Conservation (phyloP, 1,140 invertebrate species). For the Heliconius melpomene region DNA sequence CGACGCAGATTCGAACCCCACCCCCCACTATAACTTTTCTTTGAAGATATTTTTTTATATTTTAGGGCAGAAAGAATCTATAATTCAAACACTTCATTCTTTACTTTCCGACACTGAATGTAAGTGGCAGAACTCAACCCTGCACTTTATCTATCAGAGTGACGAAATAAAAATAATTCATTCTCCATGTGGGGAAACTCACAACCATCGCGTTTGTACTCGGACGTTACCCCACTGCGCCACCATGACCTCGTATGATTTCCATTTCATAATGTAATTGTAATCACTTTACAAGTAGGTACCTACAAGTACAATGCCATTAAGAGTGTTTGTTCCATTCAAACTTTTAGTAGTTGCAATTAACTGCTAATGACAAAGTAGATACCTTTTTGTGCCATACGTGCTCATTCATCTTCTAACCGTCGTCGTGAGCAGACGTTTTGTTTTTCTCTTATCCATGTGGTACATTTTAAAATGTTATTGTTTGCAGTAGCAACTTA, state of each 20-base stretch:
- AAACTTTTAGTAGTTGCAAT: slow-evolving; percentile 58
- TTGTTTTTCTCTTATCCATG: slow-evolving; percentile 16
- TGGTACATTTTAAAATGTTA: slow-evolving; percentile 5
- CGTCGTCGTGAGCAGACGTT: slow-evolving; percentile 57
- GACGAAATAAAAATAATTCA: too few species aligned
- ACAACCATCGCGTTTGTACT: too few species aligned
- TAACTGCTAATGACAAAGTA: slow-evolving; percentile 65
- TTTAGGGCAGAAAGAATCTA: too few species aligned
- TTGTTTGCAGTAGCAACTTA: not conserved
- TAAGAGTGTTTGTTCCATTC: slow-evolving; percentile 15
- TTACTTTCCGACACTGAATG: too few species aligned
- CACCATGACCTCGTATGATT: not conserved
- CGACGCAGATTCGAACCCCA: too few species aligned
- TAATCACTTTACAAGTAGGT: not conserved
- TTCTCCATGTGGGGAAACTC: too few species aligned
- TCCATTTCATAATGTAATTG: not conserved
- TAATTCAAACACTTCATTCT: too few species aligned
- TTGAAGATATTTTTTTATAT: too few species aligned
- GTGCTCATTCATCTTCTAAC: slow-evolving; percentile 67
- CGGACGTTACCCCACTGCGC: too few species aligned
- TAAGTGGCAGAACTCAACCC: too few species aligned
- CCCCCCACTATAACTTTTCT: too few species aligned
- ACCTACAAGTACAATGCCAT: slow-evolving; percentile 14
- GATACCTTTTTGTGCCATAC: slow-evolving; percentile 66
- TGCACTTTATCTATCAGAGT: too few species aligned